Base-by-base conservation (phyloP, 35 echinoderm and acorn worm genomes). In the Apostichopus californicus region DNA sequence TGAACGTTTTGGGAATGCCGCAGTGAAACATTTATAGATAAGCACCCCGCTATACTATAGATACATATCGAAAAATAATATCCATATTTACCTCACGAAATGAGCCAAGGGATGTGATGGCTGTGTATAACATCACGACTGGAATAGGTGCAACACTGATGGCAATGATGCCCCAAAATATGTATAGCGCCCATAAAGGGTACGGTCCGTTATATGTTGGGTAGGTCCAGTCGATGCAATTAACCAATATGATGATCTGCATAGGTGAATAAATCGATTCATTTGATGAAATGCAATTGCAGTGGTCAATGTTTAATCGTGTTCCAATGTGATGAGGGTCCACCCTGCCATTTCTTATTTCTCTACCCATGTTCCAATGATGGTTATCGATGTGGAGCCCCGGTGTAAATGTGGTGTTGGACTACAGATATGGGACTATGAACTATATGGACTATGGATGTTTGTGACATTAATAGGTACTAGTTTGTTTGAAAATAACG, bases 181-280 rank as follows among this genome's bases (percentile, higher is more conserved):
- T 79, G 9, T 9, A 9, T 8, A 79, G 9, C 21, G 77, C 77
- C 77, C 77, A 79, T 11, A 22, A 25, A 18, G 77, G 77, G 21
- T 79, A 79, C 9, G 77, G 77, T 25, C 77, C 77, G 23, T 79
- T 79, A 46, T 79, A 79, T 22, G 77, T 79, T 14, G 77, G 77
- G 77, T 79, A 79, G 77, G 14, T 79, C 77, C 77, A 79, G 21
- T 46, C 23, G 9, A 79, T 22, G 5, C 14, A 18, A 46, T 79
- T 79, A 22, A 79, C 14, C 14, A 79, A n/a, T 5, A 79, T 22
- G 23, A 79, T 22, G 77, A 9, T 79, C 77, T 79, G 21, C n/a
- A 22, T 25, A 22, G 77, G 23, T 14, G 23, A 5, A 22, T n/a
- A 21, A 79, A 79, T 46, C 34, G 34, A 46, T 46, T 46, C 34